phyloP scores from a whole-genome alignment of 1,140 invertebrate species.

The Aphelenchoides fujianensis region DNA sequence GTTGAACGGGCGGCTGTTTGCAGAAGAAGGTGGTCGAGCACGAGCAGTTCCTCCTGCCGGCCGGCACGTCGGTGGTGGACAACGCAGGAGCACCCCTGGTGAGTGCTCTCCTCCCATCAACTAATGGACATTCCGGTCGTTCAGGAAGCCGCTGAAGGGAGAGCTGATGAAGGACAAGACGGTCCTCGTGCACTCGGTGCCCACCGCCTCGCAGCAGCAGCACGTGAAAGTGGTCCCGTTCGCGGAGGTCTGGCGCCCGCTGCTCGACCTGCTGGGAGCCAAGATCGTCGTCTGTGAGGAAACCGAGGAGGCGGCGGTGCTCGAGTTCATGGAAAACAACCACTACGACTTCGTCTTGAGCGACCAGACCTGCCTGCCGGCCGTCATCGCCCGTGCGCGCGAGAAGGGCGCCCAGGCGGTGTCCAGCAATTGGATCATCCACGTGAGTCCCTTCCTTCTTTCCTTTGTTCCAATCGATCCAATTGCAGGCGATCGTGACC shows the following conservation, averaged over 20 bases:
- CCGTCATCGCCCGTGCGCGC: constrained; percentile 30
- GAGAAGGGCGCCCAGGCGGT: constrained; percentile 33
- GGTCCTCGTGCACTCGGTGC: constrained; percentile 31
- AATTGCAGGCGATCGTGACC: constrained; percentile 46
- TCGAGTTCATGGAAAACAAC: constrained; percentile 27
- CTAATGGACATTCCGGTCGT: not conserved
- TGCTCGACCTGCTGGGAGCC: constrained; percentile 49
- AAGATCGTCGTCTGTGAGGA: constrained; percentile 29
- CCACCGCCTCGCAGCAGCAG: constrained; percentile 8
- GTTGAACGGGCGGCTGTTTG: constrained; percentile 22
- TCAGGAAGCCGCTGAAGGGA: constrained; percentile 40
- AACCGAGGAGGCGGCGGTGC: not conserved
- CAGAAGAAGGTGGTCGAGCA: constrained; percentile 45
- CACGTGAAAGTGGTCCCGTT: constrained; percentile 35
- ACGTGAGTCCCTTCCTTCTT: constrained; percentile 27
- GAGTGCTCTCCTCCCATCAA: constrained; percentile 34
- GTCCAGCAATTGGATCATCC: constrained; percentile 56
- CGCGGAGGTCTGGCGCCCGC: constrained; percentile 50
- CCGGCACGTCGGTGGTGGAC: constrained; percentile 37
- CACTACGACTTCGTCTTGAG: constrained; percentile 21
- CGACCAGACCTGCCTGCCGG: constrained; percentile 25
- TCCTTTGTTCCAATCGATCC: constrained; percentile 16
- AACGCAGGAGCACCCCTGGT: constrained; percentile 28
- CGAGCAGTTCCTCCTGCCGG: constrained; percentile 45
- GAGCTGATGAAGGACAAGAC: constrained; percentile 38